Evolutionary conservation across 2,888 invertebrate species (phyloP), one percentile per base, ranked within the genome.

Genomic region (Drosophila barbarae): DNA sequence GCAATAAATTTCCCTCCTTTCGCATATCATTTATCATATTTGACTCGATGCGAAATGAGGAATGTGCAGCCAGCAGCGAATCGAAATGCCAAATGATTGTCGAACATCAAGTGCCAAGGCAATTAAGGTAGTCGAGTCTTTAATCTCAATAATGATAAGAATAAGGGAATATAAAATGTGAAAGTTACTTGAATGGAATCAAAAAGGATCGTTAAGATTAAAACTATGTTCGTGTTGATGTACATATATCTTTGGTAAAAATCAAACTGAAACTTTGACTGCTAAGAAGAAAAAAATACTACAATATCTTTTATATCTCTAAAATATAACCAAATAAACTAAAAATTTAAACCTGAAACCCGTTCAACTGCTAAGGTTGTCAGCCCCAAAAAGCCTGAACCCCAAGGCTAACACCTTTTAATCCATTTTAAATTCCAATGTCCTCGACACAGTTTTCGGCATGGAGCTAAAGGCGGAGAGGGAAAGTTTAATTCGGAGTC

Each of bases 391-490:
- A 28, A 10, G 42, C 5, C 28, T 0, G 18, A 18, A 12, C 12
- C 15, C 18, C 18, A 13, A 13, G 13, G 30, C 46, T 9, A 18
- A 46, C 46, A 46, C 46, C 13, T 30, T 32, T 49, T 49, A 49
- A 49, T 49, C 18, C 47, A 49, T 79, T 77, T 77, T 39, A 51
- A 67, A 49, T 52, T 13, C 13, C 34, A 51, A 44, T 59, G 83
- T 69, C 84, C 77, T 83, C 81, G 77, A 80, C 81, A 66, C 58
- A 73, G 52, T 60, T 77, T 67, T 60, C 39, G 52, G 10, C 13
- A 35, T 39, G 57, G 47, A 26, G 47, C 46, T 32, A 7, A 59
- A 36, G 8, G 10, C 9, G 5, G 30, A 23, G 23, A 38, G 58
- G 13, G 59, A 38, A 57, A 46, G 5, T 38, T 21, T 10, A 21